Percentiles rank a stretch among this genome's conserved stretches.
These are phyloP conservation scores for Morelia viridis DNA, from an alignment of 2,797 vertebrate species.

Conservation along the genomic window DNA sequence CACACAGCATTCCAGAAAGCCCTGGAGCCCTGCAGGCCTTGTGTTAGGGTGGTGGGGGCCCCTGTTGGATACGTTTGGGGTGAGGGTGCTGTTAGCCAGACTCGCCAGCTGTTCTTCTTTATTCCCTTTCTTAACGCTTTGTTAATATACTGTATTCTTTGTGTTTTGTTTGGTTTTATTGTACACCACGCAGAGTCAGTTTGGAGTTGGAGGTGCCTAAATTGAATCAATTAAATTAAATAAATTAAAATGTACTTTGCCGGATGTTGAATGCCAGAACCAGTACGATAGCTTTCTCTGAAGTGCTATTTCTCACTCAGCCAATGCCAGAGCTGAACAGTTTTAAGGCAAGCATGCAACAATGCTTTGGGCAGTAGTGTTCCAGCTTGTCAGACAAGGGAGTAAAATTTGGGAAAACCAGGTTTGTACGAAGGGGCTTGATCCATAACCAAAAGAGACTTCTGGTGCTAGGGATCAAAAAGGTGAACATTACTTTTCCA, in stretches of 20 bases:
- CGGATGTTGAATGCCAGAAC: neutral
- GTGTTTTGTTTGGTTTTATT: neutral
- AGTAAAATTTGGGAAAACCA: neutral
- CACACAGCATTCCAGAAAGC: neutral
- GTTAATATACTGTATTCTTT: neutral
- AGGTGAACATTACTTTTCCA: neutral
- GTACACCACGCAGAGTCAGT: neutral
- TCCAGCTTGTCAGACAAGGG: neutral
- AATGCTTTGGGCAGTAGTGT: neutral
- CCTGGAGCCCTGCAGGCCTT: neutral
- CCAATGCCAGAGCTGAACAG: neutral
- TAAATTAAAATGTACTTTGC: neutral
- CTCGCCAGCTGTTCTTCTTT: neutral
- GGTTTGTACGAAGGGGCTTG: neutral
- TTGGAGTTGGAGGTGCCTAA: neutral
- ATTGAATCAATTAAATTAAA: neutral
- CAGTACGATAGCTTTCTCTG: neutral
- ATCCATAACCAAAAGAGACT: neutral
- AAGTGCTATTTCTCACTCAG: neutral
- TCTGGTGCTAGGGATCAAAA: neutral
- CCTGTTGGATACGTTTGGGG: too few relatives aligned
- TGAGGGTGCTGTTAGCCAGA: too few relatives aligned
- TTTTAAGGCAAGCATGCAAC: neutral
- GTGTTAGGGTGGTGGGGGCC: neutral
- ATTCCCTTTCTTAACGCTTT: neutral